These are phyloP conservation scores for Zeugodacus cucurbitae DNA, from an alignment of 1,140 invertebrate genomes.

Conservation along the genomic window DNA sequence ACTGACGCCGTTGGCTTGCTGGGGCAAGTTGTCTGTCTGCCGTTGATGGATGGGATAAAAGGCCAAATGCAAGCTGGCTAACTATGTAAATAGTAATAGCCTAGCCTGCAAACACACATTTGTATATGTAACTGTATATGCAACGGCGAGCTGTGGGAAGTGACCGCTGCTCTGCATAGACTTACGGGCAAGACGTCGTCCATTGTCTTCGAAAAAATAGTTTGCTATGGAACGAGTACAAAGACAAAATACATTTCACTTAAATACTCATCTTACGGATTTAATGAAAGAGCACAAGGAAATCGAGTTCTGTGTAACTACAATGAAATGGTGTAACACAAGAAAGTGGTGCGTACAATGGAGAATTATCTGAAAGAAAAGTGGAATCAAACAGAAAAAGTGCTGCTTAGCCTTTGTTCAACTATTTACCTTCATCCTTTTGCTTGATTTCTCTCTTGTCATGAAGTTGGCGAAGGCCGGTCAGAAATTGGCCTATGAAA, in stretches of 20 bases:
- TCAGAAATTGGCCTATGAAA: conserved; percentile 20
- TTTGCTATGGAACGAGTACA: background rate
- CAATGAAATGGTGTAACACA: background rate
- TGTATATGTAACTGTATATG: background rate
- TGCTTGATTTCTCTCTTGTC: background rate
- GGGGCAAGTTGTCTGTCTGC: background rate
- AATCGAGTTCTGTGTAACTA: background rate
- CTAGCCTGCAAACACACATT: background rate
- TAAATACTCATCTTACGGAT: conserved; percentile 36
- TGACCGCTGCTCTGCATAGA: background rate
- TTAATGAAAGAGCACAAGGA: background rate
- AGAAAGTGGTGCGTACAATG: background rate
- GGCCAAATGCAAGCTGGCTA: background rate
- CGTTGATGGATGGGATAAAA: conserved; percentile 23
- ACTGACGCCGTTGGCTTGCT: background rate
- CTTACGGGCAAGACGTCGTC: too few species aligned
- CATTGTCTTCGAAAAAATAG: background rate
- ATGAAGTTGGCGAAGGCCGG: background rate
- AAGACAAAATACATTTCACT: conserved; percentile 15
- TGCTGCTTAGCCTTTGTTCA: conserved; percentile 11
- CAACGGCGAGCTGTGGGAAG: background rate
- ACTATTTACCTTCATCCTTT: background rate
- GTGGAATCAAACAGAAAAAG: background rate
- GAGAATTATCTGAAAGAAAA: background rate
- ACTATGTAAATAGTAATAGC: conserved; percentile 27